These are phyloP conservation scores for Phylloscopus whistleri DNA, from an alignment of 2,113 vertebrate species.

Conservation along the genomic window DNA sequence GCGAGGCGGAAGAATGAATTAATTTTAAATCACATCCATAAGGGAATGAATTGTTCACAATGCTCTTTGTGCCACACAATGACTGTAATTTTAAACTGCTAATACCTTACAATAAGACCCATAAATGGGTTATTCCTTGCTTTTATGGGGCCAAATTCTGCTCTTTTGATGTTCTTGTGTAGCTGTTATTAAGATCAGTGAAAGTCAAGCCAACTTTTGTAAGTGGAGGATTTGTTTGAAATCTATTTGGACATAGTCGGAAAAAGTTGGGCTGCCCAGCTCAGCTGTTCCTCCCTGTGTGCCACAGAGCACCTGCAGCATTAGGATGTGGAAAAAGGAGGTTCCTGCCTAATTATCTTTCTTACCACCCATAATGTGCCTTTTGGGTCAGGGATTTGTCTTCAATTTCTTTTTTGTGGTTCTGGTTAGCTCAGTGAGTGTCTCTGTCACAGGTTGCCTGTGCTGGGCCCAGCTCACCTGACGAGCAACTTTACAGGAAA, in stretches of 20 bases:
- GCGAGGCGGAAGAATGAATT: constrained; percentile 56
- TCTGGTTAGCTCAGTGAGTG: background rate
- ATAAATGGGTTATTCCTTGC: constrained; percentile 51
- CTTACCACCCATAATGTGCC: background rate
- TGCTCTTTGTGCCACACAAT: constrained; percentile 60
- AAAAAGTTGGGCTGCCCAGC: background rate
- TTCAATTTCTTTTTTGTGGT: background rate
- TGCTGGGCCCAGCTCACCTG: background rate
- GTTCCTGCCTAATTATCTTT: background rate
- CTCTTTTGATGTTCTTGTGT: constrained; percentile 26
- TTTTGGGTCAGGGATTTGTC: background rate
- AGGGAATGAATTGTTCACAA: constrained; percentile 57
- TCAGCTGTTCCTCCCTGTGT: background rate
- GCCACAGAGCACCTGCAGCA: background rate
- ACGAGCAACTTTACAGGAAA: background rate
- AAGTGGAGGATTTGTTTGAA: constrained; percentile 1
- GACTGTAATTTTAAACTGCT: constrained; percentile 61
- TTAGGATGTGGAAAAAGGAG: background rate
- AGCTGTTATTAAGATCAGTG: constrained; percentile 8
- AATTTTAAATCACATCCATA: constrained; percentile 64
- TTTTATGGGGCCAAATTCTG: constrained; percentile 37
- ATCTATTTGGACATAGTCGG: background rate
- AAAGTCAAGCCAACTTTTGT: background rate
- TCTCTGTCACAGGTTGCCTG: background rate
- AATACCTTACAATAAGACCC: constrained; percentile 55